These are phyloP conservation scores for Meandrusa payeni DNA, from an alignment of 2,888 invertebrate species.

Conservation along the genomic window DNA sequence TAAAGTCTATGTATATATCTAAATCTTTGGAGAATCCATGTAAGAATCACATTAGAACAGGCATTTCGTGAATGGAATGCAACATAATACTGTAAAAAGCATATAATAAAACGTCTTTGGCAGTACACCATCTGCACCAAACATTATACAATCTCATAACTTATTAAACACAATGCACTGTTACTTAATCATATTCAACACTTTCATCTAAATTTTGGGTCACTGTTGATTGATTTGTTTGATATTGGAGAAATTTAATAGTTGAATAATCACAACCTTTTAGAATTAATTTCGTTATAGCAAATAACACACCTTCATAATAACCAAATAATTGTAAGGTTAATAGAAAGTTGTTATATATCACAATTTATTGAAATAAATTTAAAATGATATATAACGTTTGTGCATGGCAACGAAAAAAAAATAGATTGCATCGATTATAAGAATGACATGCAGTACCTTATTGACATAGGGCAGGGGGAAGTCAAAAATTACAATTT, in stretches of 20 bases:
- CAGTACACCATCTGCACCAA: neutral
- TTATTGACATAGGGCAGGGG: too few species aligned
- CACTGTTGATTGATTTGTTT: too few species aligned
- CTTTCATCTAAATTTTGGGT: neutral
- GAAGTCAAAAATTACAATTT: too few species aligned
- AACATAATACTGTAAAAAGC: neutral
- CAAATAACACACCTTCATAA: too few species aligned
- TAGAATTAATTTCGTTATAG: too few species aligned
- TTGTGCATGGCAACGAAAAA: too few species aligned
- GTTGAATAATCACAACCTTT: too few species aligned
- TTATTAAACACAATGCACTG: conserved; percentile 7
- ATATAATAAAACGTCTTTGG: conserved; percentile 6
- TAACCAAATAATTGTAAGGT: neutral
- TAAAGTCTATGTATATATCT: too few species aligned
- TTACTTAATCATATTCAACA: conserved; percentile 3
- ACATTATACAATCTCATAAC: neutral
- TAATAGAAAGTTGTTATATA: conserved; percentile 1
- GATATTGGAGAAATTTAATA: too few species aligned
- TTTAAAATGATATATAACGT: conserved; percentile 19
- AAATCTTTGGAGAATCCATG: too few species aligned
- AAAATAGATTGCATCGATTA: too few species aligned
- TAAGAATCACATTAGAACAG: neutral
- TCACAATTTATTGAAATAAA: conserved; percentile 18
- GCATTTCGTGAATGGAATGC: neutral
- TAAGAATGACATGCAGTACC: too few species aligned